Evolutionary conservation across 2,113 vertebrate genomes (phyloP), one percentile per base, ranked within the genome.

Genomic region (Tetrao urogallus): DNA sequence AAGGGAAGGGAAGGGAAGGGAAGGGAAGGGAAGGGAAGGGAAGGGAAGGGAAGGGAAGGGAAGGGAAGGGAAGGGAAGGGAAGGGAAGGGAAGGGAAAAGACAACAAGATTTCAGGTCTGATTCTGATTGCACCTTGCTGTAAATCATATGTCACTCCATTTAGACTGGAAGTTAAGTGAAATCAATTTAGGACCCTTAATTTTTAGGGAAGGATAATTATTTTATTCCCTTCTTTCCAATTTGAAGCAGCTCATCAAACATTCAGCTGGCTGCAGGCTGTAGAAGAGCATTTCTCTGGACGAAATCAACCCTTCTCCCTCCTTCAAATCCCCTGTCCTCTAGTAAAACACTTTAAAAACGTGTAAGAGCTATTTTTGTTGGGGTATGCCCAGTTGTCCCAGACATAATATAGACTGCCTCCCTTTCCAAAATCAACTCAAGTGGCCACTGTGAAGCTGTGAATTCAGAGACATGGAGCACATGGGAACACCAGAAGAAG

Each of bases 401-500:
- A 96, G 96, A 97, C 95, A 94, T 97, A 96, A 96, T 97, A 94
- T 96, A 96, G 96, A 94, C 95, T 94, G 72, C 89, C 88, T 94
- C 48, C 76, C 57, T 91, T 70, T 96, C 95, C 95, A 97, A 97
- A 73, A 94, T 95, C 96, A 97, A 95, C 96, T 94, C 79, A 88
- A 86, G 66, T 95, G 93, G 85, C 79, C 95, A 90, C 94, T 95
- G 72, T 77, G 94, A 94, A 96, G 78, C 78, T 87, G 63, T 87
- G 82, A 89, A 96, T 88, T 86, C 72, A 93, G 76, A 92, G 74
- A 90, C 65, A 66, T 32, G 57, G 38, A 77, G 79, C 54, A 57
- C 72, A 64, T 57, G 40, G 69, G 72, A 95, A 52, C 47, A 90
- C 27, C 40, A 88, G 82, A 73, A 77, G 47, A 63, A 95, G 74